These are phyloP conservation scores for Antechinus stuartii DNA, from an alignment of 2,113 vertebrate species.

Conservation along the genomic window DNA sequence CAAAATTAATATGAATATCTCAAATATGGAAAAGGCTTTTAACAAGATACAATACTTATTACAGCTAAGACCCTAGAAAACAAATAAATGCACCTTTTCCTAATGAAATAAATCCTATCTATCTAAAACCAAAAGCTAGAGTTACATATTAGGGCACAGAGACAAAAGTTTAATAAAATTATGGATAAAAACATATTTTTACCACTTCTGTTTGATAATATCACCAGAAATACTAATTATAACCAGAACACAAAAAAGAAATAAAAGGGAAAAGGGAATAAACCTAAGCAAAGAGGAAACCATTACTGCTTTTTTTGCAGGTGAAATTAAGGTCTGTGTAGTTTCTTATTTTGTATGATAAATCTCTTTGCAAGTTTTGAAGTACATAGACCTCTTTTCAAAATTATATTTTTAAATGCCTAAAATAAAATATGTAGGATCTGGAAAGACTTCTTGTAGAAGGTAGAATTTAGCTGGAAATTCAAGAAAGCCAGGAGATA, in stretches of 20 bases:
- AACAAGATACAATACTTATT: neutral
- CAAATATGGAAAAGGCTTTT: neutral
- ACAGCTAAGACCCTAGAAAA: neutral
- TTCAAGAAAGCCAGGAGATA: no score
- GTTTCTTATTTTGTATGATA: neutral
- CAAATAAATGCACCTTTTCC: neutral
- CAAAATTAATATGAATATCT: neutral
- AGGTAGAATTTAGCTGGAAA: no score
- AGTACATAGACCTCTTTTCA: neutral
- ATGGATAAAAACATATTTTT: neutral
- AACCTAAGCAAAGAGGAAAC: no score
- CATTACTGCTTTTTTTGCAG: neutral
- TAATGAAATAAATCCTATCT: neutral
- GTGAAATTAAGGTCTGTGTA: neutral
- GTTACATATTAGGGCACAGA: neutral
- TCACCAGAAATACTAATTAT: neutral
- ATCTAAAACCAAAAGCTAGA: neutral
- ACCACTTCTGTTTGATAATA: neutral
- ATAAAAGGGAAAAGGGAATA: neutral
- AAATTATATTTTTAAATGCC: neutral
- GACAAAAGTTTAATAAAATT: neutral
- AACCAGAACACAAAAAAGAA: neutral
- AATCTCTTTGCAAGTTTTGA: neutral
- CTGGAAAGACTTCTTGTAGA: neutral
- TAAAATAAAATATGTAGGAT: neutral